Percentiles rank a stretch among this genome's conserved stretches.
Evolutionary conservation across 2,797 vertebrate species (phyloP).

Genomic region (Cynopterus sphinx): DNA sequence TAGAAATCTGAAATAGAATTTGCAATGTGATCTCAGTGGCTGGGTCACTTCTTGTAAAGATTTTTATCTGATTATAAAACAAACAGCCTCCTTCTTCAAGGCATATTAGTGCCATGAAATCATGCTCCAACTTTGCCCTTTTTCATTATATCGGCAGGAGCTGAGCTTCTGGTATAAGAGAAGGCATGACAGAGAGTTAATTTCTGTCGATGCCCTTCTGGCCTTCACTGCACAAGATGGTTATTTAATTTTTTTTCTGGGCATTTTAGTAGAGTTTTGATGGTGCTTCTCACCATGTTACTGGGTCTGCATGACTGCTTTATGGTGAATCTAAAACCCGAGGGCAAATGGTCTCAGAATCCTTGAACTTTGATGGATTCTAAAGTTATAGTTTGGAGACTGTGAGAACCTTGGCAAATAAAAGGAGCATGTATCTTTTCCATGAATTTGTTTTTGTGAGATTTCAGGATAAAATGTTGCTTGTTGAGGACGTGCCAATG

Average conservation of each 20-base stretch:
- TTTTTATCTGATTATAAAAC: slow-evolving; percentile 63
- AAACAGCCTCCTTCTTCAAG: slow-evolving; percentile 65
- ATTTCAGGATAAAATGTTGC: slow-evolving; percentile 3
- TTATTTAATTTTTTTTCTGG: not conserved
- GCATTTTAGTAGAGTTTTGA: not conserved
- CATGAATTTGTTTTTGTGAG: slow-evolving; percentile 27
- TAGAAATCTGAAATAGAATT: slow-evolving; percentile 62
- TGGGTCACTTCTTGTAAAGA: not conserved
- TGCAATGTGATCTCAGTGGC: slow-evolving; percentile 55
- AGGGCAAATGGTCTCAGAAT: not conserved
- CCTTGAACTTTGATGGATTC: not conserved
- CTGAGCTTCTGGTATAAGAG: not conserved
- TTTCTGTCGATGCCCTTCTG: slow-evolving; percentile 46
- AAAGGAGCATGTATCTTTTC: not conserved
- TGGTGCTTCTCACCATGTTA: not conserved
- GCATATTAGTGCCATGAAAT: slow-evolving; percentile 56
- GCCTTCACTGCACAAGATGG: not conserved
- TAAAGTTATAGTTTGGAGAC: slow-evolving; percentile 17
- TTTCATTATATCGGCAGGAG: not conserved
- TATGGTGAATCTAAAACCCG: not conserved
- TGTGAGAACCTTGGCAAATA: not conserved
- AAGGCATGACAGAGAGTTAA: slow-evolving; percentile 30
- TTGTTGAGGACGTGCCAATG: slow-evolving; percentile 51
- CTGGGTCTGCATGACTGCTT: not conserved
- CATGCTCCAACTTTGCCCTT: slow-evolving; percentile 14